Evolutionary conservation across 2,888 invertebrate species (phyloP).

Genomic region (Aplocera efformata): DNA sequence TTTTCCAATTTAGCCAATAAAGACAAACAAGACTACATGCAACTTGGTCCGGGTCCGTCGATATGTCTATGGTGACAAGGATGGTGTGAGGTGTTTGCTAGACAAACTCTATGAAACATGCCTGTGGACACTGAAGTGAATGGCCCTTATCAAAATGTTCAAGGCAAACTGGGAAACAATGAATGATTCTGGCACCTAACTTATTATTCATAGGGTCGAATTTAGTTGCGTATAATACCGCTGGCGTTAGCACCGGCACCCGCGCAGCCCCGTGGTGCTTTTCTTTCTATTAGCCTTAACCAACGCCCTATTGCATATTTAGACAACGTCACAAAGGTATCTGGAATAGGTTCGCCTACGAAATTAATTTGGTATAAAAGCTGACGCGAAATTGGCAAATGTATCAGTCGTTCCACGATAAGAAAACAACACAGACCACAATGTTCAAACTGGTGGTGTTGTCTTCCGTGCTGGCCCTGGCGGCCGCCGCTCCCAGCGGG

Average conservation of each 20-base stretch:
- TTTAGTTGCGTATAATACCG: conserved; percentile 23
- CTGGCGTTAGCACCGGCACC: conserved; percentile 24
- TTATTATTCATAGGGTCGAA: conserved; percentile 39
- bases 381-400: conserved; percentile 43
- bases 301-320: conserved; percentile 64
- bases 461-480: conserved; percentile 81
- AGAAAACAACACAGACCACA: conserved; percentile 75
- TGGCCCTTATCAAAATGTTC: conserved; percentile 63
- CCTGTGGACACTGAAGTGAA: conserved; percentile 42
- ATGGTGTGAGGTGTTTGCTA: conserved; percentile 12
- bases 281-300: conserved; percentile 49
- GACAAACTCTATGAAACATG: conserved; percentile 17
- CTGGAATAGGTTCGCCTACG: conserved; percentile 61
- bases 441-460: conserved; percentile 82
- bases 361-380: conserved; percentile 63
- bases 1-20: too few species aligned
- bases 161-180: conserved; percentile 63
- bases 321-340: conserved; percentile 65
- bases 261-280: conserved; percentile 42
- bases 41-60: neutral
- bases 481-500: conserved; percentile 69
- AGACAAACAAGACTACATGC: too few species aligned
- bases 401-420: conserved; percentile 60
- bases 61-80: conserved; percentile 5
- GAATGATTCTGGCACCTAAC: conserved; percentile 39